Conservation (phyloP, 2,113 vertebrate genomes). For the Pachycephala philippinensis region DNA sequence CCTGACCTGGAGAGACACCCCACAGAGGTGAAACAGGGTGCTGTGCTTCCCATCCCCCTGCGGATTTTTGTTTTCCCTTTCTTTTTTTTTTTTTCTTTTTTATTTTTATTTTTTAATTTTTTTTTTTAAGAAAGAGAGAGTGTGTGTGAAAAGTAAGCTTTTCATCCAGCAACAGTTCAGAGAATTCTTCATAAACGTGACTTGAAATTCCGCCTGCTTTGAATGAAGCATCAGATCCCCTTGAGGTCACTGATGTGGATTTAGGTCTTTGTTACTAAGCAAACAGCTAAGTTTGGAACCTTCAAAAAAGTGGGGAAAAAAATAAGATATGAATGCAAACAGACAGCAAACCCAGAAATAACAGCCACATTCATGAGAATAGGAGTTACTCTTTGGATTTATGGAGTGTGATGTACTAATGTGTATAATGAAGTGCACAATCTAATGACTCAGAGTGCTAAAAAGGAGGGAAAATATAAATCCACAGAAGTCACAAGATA, state of each 20-base stretch:
- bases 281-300: not conserved
- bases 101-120: accelerated
- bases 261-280: not conserved
- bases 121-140: not conserved
- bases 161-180: not conserved
- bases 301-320: not conserved
- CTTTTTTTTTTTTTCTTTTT: not conserved
- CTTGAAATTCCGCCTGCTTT: not conserved
- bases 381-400: slow-evolving; percentile 23
- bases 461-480: not conserved
- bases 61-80: not conserved
- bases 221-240: not conserved
- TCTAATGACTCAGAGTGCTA: slow-evolving; percentile 45
- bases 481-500: slow-evolving; percentile 13
- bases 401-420: slow-evolving; percentile 21
- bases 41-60: not conserved
- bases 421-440: slow-evolving; percentile 39
- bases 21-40: not conserved
- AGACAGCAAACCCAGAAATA: slow-evolving; percentile 16
- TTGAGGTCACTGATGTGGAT: not conserved
- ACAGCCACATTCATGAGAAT: not conserved
- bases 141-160: not conserved
- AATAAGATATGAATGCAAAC: not conserved
- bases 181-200: not conserved
- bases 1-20: not conserved